Base-by-base conservation (phyloP, 2,888 invertebrate genomes). In the Drosophila histrio region DNA sequence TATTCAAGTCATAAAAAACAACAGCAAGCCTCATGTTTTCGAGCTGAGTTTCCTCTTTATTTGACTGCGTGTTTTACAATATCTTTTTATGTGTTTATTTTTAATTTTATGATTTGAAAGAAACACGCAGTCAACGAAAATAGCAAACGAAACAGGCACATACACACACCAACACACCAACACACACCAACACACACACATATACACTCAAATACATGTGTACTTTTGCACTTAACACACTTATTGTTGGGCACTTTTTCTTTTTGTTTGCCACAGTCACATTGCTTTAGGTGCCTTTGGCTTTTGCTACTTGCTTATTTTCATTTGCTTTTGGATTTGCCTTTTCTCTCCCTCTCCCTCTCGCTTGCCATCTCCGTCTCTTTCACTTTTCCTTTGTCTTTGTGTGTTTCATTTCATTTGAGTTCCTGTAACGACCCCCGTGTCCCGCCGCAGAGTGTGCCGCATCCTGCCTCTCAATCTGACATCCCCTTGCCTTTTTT, bases 171-270 rank as follows among this genome's bases (percentile, higher is more conserved):
- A 0, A 30, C 4, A 28, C 8, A 38, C 1, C 30, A 9, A 49
- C 13, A 26, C 9, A 52, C 43, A 54, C 17, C 47, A 36, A 52
- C 41, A 39, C 19, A 44, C 9, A 36, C 9, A 64, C 4, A 22
- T 0, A 21, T 4, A 28, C n/a, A 39, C 5, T 32, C 43, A 30
- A 41, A 21, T 26, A 79, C 82, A 79, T 79, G 82, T 74, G 75
- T 79, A 74, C 72, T 54, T 84, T 71, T 76, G 72, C 87, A 82
- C 82, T 82, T 82, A 84, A 82, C 82, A 82, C 79, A 82, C 76
- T 87, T 82, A 77, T 72, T 79, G 77, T 79, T 68, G 65, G 72
- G 72, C 62, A 68, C 43, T 78, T 78, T 67, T 61, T 60, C 26
- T 47, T 61, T 36, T 61, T 62, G 43, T 43, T 60, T 53, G 39